Conservation (phyloP, 2,797 vertebrate genomes). For the Xyrichtys novacula region DNA sequence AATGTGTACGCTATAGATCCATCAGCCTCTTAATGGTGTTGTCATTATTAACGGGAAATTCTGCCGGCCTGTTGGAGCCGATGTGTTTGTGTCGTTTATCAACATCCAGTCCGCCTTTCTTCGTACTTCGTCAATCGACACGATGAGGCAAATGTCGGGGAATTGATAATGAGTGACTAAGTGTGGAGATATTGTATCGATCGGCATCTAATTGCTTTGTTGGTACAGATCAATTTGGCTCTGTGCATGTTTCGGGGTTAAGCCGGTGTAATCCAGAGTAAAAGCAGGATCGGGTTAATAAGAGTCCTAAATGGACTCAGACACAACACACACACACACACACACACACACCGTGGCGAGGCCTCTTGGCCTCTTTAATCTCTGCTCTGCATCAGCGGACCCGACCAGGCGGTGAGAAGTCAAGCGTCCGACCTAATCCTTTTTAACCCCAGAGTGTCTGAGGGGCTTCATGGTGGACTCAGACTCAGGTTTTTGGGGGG, state of each 20-base stretch:
- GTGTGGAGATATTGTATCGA: slow-evolving; percentile 65
- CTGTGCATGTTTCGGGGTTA: slow-evolving; percentile 49
- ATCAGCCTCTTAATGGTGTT: slow-evolving; percentile 47
- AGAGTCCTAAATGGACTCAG: slow-evolving; percentile 41
- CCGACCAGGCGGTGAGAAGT: slow-evolving; percentile 9
- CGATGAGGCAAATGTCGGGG: slow-evolving; percentile 21
- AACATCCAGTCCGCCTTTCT: slow-evolving; percentile 7
- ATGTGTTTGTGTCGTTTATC: slow-evolving; percentile 43
- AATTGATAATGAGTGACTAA: slow-evolving; percentile 52
- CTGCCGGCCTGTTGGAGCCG: slow-evolving; percentile 7
- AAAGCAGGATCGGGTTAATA: slow-evolving; percentile 53
- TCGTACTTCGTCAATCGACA: slow-evolving; percentile 37
- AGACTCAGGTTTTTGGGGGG: too few relatives aligned
- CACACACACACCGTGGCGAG: too few relatives aligned
- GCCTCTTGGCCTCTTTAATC: slow-evolving; percentile 53
- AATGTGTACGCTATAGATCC: slow-evolving; percentile 40
- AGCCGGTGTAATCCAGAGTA: slow-evolving; percentile 66
- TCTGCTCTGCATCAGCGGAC: slow-evolving; percentile 46
- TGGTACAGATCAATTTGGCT: slow-evolving; percentile 53
- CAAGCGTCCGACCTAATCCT: slow-evolving; percentile 45
- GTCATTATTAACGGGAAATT: slow-evolving; percentile 10
- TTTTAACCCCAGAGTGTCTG: too few relatives aligned
- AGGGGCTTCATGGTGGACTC: too few relatives aligned
- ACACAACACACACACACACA: slow-evolving; percentile 24
- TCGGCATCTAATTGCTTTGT: slow-evolving; percentile 60